phyloP scores from a whole-genome alignment of 2,113 vertebrate genomes.

The Mesocricetus auratus region DNA sequence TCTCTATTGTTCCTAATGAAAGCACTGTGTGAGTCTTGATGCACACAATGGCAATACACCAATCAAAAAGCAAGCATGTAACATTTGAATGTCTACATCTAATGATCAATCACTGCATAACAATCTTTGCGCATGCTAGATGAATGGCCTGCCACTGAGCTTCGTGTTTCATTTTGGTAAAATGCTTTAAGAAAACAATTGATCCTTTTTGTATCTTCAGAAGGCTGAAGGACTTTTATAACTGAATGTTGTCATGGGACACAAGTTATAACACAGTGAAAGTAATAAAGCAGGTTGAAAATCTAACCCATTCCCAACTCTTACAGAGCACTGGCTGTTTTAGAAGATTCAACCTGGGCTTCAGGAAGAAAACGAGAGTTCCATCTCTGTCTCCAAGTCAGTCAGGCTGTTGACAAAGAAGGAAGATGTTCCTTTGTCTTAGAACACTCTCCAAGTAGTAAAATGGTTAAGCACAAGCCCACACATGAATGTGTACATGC shows the following conservation, averaged over 20 bases:
- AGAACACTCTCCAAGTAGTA: neutral
- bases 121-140: neutral
- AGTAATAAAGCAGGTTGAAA: neutral
- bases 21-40: neutral
- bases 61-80: neutral
- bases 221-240: neutral
- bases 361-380: neutral
- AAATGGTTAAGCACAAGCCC: neutral
- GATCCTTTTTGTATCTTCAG: neutral
- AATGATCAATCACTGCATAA: neutral
- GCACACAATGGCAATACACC: neutral
- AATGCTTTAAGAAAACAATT: neutral
- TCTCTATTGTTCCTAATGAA: neutral
- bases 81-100: neutral
- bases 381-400: neutral
- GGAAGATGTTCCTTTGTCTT: neutral
- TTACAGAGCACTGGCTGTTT: neutral
- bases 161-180: neutral
- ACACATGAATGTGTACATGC: neutral
- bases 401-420: neutral
- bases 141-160: neutral
- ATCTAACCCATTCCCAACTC: neutral
- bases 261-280: neutral
- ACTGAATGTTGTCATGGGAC: neutral
- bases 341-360: neutral